These are phyloP conservation scores for Bombus terrestris DNA, from an alignment of 1,140 invertebrate species.

Conservation along the genomic window DNA sequence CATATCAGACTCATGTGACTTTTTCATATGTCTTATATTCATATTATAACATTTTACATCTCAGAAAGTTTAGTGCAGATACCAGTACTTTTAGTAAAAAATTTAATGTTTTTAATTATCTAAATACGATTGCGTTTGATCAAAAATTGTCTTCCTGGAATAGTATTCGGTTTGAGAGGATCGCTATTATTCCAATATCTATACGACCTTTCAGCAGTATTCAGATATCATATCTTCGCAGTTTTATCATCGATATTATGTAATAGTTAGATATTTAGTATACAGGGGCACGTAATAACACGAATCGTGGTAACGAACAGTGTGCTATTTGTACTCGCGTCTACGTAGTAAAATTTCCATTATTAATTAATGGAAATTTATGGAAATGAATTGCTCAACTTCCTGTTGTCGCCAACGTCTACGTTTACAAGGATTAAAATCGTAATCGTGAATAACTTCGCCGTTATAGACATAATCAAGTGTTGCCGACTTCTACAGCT, in stretches of 20 bases:
- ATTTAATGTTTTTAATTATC: background rate
- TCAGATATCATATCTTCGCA: background rate
- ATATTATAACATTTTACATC: too few relatives aligned
- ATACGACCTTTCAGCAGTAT: background rate
- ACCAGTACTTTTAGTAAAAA: too few relatives aligned
- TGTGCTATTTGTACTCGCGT: background rate
- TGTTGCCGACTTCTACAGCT: background rate
- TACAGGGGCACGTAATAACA: background rate
- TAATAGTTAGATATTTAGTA: too few relatives aligned
- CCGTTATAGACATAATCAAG: background rate
- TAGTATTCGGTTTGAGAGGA: background rate
- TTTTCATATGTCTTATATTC: too few relatives aligned
- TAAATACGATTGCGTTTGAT: background rate
- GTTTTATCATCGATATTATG: background rate
- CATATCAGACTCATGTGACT: too few relatives aligned
- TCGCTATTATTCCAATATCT: background rate
- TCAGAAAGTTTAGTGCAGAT: too few relatives aligned
- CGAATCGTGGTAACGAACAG: background rate
- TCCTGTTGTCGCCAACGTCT: conserved; percentile 11
- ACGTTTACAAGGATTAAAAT: conserved; percentile 25
- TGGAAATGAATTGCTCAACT: conserved; percentile 30
- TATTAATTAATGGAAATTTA: conserved; percentile 38
- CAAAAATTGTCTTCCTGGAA: background rate
- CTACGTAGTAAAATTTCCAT: background rate
- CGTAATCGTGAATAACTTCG: background rate